Conservation (phyloP, 2,888 invertebrate genomes). For the Julus scandinavius region DNA sequence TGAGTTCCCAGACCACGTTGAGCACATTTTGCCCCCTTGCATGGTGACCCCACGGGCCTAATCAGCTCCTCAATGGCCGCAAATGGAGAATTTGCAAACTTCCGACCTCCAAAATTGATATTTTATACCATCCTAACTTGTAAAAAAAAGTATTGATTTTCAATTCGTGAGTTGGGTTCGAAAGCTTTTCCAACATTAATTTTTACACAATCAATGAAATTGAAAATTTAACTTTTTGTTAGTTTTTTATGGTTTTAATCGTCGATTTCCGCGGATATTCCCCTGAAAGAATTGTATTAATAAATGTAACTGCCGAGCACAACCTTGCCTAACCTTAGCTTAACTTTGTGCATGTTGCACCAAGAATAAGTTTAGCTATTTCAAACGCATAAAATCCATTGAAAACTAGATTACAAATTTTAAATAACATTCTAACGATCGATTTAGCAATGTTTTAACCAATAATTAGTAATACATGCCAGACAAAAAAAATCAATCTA, state of each 20-base stretch:
- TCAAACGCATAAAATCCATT: not conserved
- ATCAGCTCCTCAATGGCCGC: not conserved
- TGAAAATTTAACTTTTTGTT: too few relatives aligned
- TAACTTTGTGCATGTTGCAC: not conserved
- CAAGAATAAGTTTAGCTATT: not conserved
- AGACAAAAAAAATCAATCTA: too few relatives aligned
- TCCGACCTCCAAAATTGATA: not conserved
- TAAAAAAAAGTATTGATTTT: not conserved
- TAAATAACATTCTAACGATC: not conserved
- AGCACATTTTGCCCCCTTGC: constrained; percentile 3
- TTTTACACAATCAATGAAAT: too few relatives aligned
- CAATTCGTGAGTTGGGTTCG: not conserved
- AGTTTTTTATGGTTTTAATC: not conserved
- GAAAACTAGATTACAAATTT: not conserved
- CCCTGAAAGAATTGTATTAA: not conserved
- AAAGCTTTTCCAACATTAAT: too few relatives aligned
- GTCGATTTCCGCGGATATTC: not conserved
- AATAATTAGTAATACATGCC: too few relatives aligned
- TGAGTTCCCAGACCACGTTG: constrained; percentile 39
- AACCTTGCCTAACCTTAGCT: not conserved
- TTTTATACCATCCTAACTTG: not conserved
- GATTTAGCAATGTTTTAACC: not conserved
- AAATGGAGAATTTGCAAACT: not conserved
- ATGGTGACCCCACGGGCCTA: not conserved
- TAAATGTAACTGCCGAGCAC: not conserved